These are phyloP conservation scores for Alligator sinensis DNA, from an alignment of 2,113 vertebrate species.

Conservation along the genomic window DNA sequence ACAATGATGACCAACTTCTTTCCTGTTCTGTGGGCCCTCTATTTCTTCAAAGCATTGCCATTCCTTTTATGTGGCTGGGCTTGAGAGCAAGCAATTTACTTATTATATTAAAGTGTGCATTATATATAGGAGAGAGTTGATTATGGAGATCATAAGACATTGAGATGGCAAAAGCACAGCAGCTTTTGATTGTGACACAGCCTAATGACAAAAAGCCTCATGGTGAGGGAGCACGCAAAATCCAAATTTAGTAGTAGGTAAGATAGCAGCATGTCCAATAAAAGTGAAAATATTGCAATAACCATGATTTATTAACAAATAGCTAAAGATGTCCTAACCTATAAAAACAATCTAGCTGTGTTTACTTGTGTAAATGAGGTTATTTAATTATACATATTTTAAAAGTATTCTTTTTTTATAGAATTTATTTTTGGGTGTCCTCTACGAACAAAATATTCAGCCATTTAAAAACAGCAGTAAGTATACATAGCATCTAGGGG, in stretches of 20 bases:
- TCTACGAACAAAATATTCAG: background rate
- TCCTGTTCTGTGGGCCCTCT: background rate
- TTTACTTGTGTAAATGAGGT: background rate
- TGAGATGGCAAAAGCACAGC: background rate
- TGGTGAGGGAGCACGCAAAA: background rate
- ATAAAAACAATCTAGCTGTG: background rate
- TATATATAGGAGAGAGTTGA: slow-evolving; percentile 8
- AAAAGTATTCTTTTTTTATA: background rate
- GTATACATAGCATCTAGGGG: too few species aligned
- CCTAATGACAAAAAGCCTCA: background rate
- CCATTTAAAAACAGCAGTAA: background rate
- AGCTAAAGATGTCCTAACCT: background rate
- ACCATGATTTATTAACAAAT: background rate
- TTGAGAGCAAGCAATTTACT: slow-evolving; percentile 34
- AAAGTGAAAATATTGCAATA: background rate
- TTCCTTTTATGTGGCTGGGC: slow-evolving; percentile 1
- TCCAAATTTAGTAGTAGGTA: background rate
- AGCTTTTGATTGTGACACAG: background rate
- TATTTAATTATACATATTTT: rapidly evolving
- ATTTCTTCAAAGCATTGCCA: slow-evolving; percentile 21
- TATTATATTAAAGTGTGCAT: slow-evolving; percentile 27
- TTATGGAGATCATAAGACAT: slow-evolving; percentile 32
- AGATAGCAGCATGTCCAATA: background rate
- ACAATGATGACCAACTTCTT: background rate
- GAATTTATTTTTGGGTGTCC: background rate